These are phyloP conservation scores for Lepidothrix coronata DNA, from an alignment of 2,113 vertebrate genomes.

Conservation along the genomic window DNA sequence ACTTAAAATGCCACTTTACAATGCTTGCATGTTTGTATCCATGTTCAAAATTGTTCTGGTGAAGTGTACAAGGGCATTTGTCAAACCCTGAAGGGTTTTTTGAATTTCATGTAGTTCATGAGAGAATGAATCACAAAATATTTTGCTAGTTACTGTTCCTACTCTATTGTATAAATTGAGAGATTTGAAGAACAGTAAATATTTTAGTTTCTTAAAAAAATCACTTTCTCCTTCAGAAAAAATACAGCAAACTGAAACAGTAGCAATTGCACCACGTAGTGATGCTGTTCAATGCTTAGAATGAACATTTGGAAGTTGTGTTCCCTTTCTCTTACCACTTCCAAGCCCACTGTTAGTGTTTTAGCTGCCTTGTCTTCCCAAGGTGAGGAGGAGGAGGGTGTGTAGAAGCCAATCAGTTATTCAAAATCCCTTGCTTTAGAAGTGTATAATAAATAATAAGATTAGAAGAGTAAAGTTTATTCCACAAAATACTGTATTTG, in stretches of 20 bases:
- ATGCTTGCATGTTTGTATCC: not conserved
- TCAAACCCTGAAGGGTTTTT: not conserved
- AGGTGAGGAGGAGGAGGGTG: not conserved
- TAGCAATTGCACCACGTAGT: not conserved
- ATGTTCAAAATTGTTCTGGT: not conserved
- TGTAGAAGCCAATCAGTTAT: not conserved
- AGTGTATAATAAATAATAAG: not conserved
- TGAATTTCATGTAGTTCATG: not conserved
- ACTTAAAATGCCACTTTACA: not conserved
- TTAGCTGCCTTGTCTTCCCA: not conserved
- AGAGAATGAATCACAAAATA: not conserved
- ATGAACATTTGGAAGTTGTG: not conserved
- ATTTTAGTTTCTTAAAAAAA: not conserved
- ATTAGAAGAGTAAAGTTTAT: not conserved
- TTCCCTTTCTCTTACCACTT: not conserved
- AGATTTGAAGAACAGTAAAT: not conserved
- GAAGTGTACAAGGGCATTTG: not conserved
- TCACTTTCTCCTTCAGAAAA: not conserved
- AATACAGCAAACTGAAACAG: not conserved
- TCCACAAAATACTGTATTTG: not conserved
- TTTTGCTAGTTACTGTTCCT: not conserved
- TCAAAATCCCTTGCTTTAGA: not conserved
- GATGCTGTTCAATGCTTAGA: not conserved
- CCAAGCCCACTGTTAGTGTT: not conserved
- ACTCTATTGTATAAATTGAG: not conserved